Conservation (phyloP, 2,888 invertebrate species). For the Andrena flavipes region DNA sequence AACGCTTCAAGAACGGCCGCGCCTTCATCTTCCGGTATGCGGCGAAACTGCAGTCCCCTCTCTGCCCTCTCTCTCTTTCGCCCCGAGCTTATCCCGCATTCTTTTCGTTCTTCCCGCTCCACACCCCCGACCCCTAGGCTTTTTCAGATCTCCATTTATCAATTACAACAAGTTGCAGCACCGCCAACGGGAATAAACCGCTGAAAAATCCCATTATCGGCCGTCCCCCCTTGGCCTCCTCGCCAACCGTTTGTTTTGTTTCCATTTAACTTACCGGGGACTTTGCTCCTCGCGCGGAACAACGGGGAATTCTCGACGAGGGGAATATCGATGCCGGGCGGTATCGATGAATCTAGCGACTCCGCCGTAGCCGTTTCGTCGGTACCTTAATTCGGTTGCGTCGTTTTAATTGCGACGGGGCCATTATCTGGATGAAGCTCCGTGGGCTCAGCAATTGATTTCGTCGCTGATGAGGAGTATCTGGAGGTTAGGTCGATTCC, state of each 20-base stretch:
- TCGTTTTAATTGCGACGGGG: not conserved
- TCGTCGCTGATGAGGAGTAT: no score
- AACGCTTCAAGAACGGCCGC: conserved; percentile 75
- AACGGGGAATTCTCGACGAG: conserved; percentile 46
- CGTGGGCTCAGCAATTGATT: no score
- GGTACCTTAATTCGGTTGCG: not conserved
- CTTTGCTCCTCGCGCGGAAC: conserved; percentile 29
- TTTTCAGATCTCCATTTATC: conserved; percentile 67
- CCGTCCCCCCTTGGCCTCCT: conserved; percentile 32
- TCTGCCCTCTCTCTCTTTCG: conserved; percentile 27
- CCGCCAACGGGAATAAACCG: conserved; percentile 61
- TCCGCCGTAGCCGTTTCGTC: not conserved
- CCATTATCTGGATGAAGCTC: not conserved
- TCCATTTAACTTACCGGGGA: conserved; percentile 59
- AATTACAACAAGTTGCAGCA: conserved; percentile 67
- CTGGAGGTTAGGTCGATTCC: no score
- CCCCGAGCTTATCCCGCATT: conserved; percentile 4
- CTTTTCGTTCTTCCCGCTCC: conserved; percentile 13
- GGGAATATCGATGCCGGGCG: conserved; percentile 31
- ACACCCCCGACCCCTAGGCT: not conserved
- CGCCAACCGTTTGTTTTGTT: conserved; percentile 58
- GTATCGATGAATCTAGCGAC: not conserved
- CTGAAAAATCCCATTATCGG: conserved; percentile 68
- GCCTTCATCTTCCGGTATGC: conserved; percentile 78
- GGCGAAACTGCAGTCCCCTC: conserved; percentile 68